Conservation (phyloP, 2,797 vertebrate genomes). For the Adelosebastes latens region DNA sequence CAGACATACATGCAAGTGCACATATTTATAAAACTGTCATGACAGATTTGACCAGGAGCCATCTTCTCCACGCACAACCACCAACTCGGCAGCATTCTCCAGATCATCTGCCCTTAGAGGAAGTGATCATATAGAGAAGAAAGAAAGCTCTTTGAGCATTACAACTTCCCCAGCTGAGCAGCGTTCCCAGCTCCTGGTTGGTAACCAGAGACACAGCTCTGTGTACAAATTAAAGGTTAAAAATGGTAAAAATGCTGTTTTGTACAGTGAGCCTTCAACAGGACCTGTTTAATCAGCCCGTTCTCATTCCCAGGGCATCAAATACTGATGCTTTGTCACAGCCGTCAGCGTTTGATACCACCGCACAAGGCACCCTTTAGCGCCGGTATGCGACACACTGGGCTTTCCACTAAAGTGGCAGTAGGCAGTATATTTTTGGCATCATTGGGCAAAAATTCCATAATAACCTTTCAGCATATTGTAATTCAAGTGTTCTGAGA, state of each 20-base stretch:
- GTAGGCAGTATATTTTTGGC: too few species aligned
- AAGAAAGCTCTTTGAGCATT: constrained; percentile 19
- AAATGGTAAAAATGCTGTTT: constrained; percentile 20
- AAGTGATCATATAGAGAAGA: constrained; percentile 16
- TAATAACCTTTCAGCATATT: too few species aligned
- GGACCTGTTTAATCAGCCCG: neutral
- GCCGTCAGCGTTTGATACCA: too few species aligned
- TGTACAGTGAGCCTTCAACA: neutral
- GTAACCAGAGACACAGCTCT: neutral
- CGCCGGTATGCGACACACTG: too few species aligned
- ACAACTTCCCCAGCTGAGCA: neutral
- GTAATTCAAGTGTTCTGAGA: too few species aligned
- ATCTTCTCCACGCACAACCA: constrained; percentile 43
- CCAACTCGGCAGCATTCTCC: constrained; percentile 52
- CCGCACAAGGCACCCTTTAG: too few species aligned
- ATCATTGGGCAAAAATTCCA: too few species aligned
- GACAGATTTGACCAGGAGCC: constrained; percentile 53
- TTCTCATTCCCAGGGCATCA: too few species aligned
- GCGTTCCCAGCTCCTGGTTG: constrained; percentile 8
- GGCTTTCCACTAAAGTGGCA: too few species aligned
- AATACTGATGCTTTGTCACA: too few species aligned
- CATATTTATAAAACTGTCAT: constrained; percentile 45
- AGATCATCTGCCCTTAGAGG: constrained; percentile 31
- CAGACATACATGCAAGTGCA: neutral
- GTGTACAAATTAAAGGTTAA: constrained; percentile 13